Evolutionary conservation across 2,113 vertebrate species (phyloP).

Genomic region (Sinocyclocheilus maitianheensis): DNA sequence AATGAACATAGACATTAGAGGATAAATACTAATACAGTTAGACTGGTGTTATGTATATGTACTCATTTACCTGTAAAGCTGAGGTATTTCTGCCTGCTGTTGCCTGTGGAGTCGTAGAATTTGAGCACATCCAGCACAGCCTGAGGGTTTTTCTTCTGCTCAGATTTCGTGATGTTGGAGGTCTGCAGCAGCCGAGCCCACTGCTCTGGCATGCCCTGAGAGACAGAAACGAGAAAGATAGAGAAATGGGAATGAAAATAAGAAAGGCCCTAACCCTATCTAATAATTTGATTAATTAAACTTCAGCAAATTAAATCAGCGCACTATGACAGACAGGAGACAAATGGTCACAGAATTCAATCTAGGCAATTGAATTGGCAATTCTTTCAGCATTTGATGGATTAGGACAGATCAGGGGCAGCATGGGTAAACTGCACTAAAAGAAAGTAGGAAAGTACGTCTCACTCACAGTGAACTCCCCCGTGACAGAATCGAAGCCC

Average conservation of each 20-base stretch:
- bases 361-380: neutral
- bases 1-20: neutral
- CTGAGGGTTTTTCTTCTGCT: conserved; percentile 98
- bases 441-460: neutral
- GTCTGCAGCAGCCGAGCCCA: conserved; percentile 96
- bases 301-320: conserved; percentile 16
- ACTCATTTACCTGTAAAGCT: conserved; percentile 82
- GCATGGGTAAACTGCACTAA: neutral
- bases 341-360: neutral
- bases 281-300: neutral
- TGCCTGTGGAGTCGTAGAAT: conserved; percentile 93
- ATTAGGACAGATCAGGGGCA: neutral
- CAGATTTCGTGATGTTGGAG: conserved; percentile 95
- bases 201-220: conserved; percentile 97
- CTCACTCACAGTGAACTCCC: conserved; percentile 94
- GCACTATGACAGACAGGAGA: conserved; percentile 1
- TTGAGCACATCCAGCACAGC: conserved; percentile 95
- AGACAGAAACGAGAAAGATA: conserved; percentile 18
- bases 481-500: conserved; percentile 95
- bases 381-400: neutral
- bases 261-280: neutral
- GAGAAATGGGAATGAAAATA: neutral
- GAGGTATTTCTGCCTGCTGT: conserved; percentile 93
- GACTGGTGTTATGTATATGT: too few relatives aligned
- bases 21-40: neutral